Evolutionary conservation across 2,888 invertebrate genomes (phyloP).

Genomic region (Troides oblongomaculatus): DNA sequence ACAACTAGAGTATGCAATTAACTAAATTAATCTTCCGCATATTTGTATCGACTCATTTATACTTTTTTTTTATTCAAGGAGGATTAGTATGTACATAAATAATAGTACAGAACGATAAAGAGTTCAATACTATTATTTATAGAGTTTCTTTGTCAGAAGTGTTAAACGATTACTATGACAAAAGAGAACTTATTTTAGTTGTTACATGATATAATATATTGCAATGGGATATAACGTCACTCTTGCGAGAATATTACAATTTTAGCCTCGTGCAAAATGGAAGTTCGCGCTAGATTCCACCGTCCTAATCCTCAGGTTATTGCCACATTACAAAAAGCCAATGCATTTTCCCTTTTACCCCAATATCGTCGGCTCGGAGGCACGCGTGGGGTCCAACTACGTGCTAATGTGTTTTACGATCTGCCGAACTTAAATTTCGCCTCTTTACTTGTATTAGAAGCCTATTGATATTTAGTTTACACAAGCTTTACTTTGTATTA

Average conservation of each 20-base stretch:
- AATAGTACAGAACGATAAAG: not conserved
- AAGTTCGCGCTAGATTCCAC: constrained; percentile 44
- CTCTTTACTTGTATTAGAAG: constrained; percentile 45
- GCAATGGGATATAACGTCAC: constrained; percentile 44
- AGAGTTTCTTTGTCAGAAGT: not conserved
- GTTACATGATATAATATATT: not conserved
- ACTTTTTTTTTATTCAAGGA: not conserved
- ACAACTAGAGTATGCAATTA: not conserved
- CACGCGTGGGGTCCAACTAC: constrained; percentile 55
- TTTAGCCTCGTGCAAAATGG: constrained; percentile 48
- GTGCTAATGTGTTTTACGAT: constrained; percentile 75
- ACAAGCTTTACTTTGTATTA: not conserved
- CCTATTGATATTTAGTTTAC: constrained; percentile 23
- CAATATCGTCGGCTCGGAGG: constrained; percentile 50
- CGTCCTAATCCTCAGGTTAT: constrained; percentile 65
- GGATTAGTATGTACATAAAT: not conserved
- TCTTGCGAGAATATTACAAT: constrained; percentile 49
- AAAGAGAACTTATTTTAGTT: not conserved
- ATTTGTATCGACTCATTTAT: not conserved
- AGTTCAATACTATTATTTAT: too few species aligned
- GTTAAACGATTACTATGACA: not conserved
- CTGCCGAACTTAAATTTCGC: constrained; percentile 51
- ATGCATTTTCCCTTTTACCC: constrained; percentile 69
- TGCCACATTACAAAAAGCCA: constrained; percentile 73
- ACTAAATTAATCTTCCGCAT: constrained; percentile 3